phyloP scores from a whole-genome alignment of 1,140 invertebrate genomes.

The Mya arenaria region DNA sequence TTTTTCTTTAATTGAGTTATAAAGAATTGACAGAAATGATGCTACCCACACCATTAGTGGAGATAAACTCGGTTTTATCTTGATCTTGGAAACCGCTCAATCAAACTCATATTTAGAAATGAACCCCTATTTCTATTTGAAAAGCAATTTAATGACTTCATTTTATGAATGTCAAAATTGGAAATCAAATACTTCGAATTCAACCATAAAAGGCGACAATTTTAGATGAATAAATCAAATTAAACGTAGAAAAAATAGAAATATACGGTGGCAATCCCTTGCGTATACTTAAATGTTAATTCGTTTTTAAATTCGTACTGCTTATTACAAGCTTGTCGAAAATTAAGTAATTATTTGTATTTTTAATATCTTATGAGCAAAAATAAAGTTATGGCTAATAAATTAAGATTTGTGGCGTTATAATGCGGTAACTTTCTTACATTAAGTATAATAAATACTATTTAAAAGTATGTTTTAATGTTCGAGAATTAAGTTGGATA shows the following conservation, averaged over 20 bases:
- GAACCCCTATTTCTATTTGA: not conserved
- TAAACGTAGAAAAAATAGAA: not conserved
- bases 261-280: not conserved
- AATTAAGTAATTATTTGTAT: not conserved
- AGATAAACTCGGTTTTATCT: slow-evolving; percentile 21
- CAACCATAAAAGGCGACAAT: not conserved
- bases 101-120: slow-evolving; percentile 15
- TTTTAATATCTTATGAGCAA: not conserved
- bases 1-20: slow-evolving; percentile 24
- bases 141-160: slow-evolving; percentile 21
- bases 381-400: too few species aligned
- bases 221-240: slow-evolving; percentile 33
- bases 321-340: not conserved
- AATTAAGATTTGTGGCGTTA: too few species aligned
- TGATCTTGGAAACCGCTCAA: not conserved
- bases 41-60: not conserved
- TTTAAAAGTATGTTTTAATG: too few species aligned
- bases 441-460: too few species aligned
- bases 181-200: slow-evolving; percentile 32
- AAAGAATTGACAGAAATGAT: slow-evolving; percentile 1
- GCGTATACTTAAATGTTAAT: too few species aligned
- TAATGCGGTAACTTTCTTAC: too few species aligned
- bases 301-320: too few species aligned
- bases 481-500: too few species aligned
- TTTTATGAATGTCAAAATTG: slow-evolving; percentile 32